These are phyloP conservation scores for Gobius niger DNA, from an alignment of 2,113 vertebrate species.

Conservation along the genomic window DNA sequence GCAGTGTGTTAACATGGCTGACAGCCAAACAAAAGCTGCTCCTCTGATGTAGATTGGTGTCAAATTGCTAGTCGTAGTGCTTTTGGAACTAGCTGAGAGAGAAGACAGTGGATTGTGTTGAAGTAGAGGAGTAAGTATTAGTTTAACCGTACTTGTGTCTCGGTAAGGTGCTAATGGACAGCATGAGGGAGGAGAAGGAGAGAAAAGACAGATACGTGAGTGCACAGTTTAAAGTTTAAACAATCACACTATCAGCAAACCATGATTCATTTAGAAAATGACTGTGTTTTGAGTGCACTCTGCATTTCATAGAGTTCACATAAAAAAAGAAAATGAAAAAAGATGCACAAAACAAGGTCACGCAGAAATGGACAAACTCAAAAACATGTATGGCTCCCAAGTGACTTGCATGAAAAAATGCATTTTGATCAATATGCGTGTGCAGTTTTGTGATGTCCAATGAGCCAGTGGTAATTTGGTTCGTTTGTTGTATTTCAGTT, in stretches of 20 bases:
- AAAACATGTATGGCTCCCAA: conserved; percentile 52
- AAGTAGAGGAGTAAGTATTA: conserved; percentile 48
- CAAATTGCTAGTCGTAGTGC: conserved; percentile 6
- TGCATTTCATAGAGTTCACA: not conserved
- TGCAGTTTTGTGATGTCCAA: no score
- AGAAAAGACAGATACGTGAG: conserved; percentile 75
- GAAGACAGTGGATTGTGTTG: conserved; percentile 79
- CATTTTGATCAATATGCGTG: no score
- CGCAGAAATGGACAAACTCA: conserved; percentile 15
- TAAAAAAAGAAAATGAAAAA: not conserved
- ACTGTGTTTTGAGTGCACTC: conserved; percentile 1
- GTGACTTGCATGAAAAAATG: conserved; percentile 11
- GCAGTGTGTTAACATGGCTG: conserved; percentile 5
- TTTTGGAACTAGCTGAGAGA: conserved; percentile 61
- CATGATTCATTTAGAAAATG: conserved; percentile 25
- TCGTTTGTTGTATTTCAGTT: no score
- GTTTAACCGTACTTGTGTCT: conserved; percentile 98
- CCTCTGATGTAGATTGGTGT: conserved; percentile 19
- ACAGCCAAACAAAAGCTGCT: conserved; percentile 30
- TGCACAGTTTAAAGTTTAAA: conserved; percentile 30
- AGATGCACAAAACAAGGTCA: conserved; percentile 15
- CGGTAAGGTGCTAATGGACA: conserved; percentile 98
- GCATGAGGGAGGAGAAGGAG: conserved; percentile 87
- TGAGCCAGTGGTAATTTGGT: no score
- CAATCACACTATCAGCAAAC: conserved; percentile 25